phyloP scores from a whole-genome alignment of 1,140 invertebrate genomes.

The Psix sp. region DNA sequence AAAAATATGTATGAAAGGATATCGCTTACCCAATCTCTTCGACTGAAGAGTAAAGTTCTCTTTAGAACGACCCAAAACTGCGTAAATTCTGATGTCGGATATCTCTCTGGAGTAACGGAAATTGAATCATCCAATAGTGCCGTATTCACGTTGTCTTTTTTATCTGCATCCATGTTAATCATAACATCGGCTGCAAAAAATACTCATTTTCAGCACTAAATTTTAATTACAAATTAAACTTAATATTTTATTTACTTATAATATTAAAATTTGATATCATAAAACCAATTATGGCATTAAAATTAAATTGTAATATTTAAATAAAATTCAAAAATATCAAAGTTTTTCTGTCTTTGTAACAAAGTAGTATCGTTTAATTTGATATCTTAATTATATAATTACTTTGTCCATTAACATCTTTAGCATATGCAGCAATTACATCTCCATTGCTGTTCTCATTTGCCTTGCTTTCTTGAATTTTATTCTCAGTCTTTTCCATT shows the following conservation, averaged over 20 bases:
- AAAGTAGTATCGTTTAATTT: no score
- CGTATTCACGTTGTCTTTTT: constrained; percentile 81
- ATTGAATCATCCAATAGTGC: constrained; percentile 81
- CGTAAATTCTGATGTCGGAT: constrained; percentile 85
- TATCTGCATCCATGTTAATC: constrained; percentile 79
- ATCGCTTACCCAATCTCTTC: constrained; percentile 86
- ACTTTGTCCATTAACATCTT: constrained; percentile 83
- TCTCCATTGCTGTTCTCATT: constrained; percentile 66
- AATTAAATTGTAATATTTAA: no score
- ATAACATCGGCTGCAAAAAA: constrained; percentile 73
- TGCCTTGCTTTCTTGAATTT: constrained; percentile 76
- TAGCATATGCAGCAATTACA: constrained; percentile 78
- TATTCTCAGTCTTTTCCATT: constrained; percentile 67
- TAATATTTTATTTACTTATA: no score
- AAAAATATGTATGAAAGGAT: neutral
- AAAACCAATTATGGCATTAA: constrained; percentile 51
- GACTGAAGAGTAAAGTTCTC: constrained; percentile 87
- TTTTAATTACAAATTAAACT: no score
- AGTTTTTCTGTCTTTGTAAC: no score
- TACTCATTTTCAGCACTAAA: no score
- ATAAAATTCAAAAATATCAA: no score
- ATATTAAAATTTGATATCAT: no score
- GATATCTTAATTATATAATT: constrained; percentile 22
- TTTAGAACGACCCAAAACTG: constrained; percentile 90
- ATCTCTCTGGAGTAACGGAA: constrained; percentile 81